Percentiles rank a stretch among this genome's conserved stretches.
Evolutionary conservation across 2,797 vertebrate species (phyloP).

Genomic region (Telmatherina bonti): DNA sequence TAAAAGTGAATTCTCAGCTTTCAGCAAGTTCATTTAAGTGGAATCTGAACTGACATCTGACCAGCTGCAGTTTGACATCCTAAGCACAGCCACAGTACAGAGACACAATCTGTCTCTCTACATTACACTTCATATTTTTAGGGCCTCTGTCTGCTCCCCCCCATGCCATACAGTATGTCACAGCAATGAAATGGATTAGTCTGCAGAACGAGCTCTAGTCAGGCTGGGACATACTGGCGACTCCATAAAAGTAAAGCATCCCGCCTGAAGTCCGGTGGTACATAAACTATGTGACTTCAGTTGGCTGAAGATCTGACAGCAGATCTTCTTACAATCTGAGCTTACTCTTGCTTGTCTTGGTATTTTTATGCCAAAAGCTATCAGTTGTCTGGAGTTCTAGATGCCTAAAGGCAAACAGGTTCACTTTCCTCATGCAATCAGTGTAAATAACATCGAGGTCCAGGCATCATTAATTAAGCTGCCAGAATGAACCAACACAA

Average conservation of each 20-base stretch:
- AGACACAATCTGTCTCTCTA: constrained; percentile 17
- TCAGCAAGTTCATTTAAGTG: constrained; percentile 51
- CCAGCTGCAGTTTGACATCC: constrained; percentile 43
- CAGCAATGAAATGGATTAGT: neutral
- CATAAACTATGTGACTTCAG: too few relatives aligned
- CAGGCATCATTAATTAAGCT: neutral
- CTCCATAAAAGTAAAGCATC: neutral
- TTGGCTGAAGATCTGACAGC: too few relatives aligned
- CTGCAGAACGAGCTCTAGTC: neutral
- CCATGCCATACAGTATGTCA: neutral
- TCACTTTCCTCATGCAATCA: too few relatives aligned
- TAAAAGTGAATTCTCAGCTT: constrained; percentile 56
- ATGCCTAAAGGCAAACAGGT: too few relatives aligned
- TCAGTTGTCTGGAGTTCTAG: too few relatives aligned
- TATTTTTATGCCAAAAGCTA: too few relatives aligned
- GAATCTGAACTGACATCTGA: constrained; percentile 44
- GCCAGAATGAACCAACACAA: neutral
- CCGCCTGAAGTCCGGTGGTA: neutral
- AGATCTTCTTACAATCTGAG: too few relatives aligned
- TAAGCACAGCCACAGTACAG: constrained; percentile 29
- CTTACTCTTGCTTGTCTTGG: too few relatives aligned
- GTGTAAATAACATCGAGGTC: neutral
- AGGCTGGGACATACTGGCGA: neutral
- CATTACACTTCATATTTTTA: constrained; percentile 9
- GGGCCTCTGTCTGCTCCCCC: constrained; percentile 9